These are phyloP conservation scores for Luscinia luscinia DNA, from an alignment of 2,797 vertebrate genomes.

Conservation along the genomic window DNA sequence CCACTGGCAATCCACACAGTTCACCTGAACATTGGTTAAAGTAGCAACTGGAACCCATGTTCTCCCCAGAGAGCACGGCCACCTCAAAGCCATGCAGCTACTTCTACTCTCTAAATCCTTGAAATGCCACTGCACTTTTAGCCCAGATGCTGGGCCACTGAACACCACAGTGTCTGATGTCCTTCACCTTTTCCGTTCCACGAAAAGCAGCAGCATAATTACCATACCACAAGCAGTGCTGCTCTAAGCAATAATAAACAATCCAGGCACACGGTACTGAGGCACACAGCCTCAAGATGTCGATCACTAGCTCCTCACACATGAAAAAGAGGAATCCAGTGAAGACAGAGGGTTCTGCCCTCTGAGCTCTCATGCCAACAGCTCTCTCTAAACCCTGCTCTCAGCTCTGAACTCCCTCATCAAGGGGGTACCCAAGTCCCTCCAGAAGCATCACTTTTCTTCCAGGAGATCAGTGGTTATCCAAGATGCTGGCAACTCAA, in stretches of 20 bases:
- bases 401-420: not conserved
- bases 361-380: accelerated
- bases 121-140: not conserved
- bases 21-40: not conserved
- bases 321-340: not conserved
- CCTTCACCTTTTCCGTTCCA: not conserved
- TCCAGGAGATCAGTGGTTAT: not conserved
- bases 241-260: constrained; percentile 5
- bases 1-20: accelerated
- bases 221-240: not conserved
- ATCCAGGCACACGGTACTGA: not conserved
- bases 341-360: not conserved
- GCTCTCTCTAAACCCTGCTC: not conserved
- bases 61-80: not conserved
- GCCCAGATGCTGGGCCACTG: not conserved
- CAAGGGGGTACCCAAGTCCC: not conserved
- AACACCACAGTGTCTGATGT: not conserved
- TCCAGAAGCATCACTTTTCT: not conserved
- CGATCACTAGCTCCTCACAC: not conserved
- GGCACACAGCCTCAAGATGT: not conserved
- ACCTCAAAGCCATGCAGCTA: not conserved
- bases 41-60: accelerated
- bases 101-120: not conserved
- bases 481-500: not conserved
- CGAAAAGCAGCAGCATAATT: not conserved